phyloP scores from a whole-genome alignment of 2,113 vertebrate genomes.

The Petrocephalus zakoni region DNA sequence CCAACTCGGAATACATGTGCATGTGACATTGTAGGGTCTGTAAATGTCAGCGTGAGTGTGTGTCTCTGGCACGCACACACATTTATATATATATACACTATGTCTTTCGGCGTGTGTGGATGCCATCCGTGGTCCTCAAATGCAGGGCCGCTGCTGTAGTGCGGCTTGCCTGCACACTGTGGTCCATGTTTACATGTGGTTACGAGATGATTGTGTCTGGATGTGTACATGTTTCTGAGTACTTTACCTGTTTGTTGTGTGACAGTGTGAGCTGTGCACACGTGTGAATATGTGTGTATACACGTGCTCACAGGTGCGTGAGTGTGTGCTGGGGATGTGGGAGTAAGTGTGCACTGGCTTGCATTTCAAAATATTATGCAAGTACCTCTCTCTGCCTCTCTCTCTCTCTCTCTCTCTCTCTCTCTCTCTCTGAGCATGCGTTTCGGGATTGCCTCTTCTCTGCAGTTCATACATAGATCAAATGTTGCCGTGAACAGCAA shows the following conservation, averaged over 20 bases:
- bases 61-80: neutral
- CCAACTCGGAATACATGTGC: neutral
- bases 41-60: conserved; percentile 4
- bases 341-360: neutral
- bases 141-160: too few relatives aligned
- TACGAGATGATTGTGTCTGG: neutral
- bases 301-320: neutral
- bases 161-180: neutral
- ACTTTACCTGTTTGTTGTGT: neutral
- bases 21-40: neutral
- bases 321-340: neutral
- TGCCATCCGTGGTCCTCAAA: too few relatives aligned
- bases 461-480: conserved; percentile 26
- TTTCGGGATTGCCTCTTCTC: conserved; percentile 17
- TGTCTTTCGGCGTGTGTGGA: neutral
- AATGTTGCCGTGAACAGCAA: conserved; percentile 29
- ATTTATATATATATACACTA: neutral
- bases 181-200: neutral
- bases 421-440: neutral
- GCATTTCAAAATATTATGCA: conserved; percentile 6
- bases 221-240: neutral
- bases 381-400: conserved; percentile 4
- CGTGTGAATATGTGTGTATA: neutral
- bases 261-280: neutral
- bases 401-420: neutral